Evolutionary conservation across 2,888 invertebrate species (phyloP), one percentile per base, ranked within the genome.

Genomic region (Phlogophora meticulosa): DNA sequence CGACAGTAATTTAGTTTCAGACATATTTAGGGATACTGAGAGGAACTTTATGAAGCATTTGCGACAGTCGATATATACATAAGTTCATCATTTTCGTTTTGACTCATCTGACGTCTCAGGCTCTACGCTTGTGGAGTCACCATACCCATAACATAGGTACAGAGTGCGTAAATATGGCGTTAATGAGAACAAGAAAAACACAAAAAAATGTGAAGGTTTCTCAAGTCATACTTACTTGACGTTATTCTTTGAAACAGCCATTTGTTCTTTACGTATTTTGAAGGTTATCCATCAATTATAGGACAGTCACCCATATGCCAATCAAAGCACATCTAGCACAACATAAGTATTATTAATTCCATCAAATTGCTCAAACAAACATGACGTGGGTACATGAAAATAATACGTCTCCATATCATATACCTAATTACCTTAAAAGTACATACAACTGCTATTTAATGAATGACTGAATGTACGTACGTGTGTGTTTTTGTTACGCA

Each of bases 331-430:
- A 34, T 9, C 17, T 62, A 46, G 11, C 7, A 24, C 24, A 2
- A 1, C 10, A 13, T 11, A 11, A 15, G 2, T 46, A 46, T 32
- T 53, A 38, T 53, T 43, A 59, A 40, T 32, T 48, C 46, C 17
- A 61, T 57, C 43, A 61, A 70, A 63, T 57, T 57, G 15, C 55
- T 40, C 40, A 62, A 46, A 60, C 42, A 61, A 32, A 17, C 9
- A 28, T 58, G 65, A 71, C 42, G 55, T 55, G 36, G 49, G 60
- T 75, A 70, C 0, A 42, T 66, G 17, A 10, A 22, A 42, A 62
- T 62, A 74, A 68, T 62, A n/a, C 20, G 24, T 36, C 32, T 45
- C 1, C 46, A 48, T 62, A 55, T 51, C 10, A 46, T 36, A 56
- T 40, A 28, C 28, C 13, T 59, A 68, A 59, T 74, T 59, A 59